phyloP scores from a whole-genome alignment of 2,113 vertebrate genomes.

The Oenanthe oenanthe region DNA sequence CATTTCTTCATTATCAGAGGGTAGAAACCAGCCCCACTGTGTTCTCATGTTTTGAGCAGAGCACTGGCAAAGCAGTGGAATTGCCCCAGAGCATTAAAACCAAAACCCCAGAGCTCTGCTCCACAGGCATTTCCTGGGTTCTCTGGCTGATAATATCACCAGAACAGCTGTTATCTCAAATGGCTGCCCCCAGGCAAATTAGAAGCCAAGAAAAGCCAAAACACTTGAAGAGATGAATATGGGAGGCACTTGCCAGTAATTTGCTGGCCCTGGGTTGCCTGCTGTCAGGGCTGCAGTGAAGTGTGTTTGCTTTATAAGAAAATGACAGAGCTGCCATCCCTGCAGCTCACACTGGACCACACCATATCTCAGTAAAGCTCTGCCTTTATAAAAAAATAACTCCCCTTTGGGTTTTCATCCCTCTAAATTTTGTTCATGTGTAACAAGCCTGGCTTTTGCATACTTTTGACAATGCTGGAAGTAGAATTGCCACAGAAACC shows the following conservation, averaged over 20 bases:
- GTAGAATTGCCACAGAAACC: conserved; percentile 20
- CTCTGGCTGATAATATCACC: conserved; percentile 46
- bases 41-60: not conserved
- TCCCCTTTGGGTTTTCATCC: not conserved
- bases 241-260: conserved; percentile 79
- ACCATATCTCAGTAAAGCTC: not conserved
- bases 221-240: conserved; percentile 74
- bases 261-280: conserved; percentile 71
- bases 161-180: conserved; percentile 59
- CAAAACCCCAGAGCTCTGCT: conserved; percentile 3
- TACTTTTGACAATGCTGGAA: not conserved
- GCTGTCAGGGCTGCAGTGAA: conserved; percentile 73
- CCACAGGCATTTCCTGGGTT: conserved; percentile 34
- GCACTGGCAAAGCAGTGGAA: not conserved
- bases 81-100: conserved; percentile 23
- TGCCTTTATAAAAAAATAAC: not conserved
- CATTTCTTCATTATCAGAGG: not conserved
- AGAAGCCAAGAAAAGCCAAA: conserved; percentile 67
- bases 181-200: conserved; percentile 48
- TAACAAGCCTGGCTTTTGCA: not conserved
- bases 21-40: not conserved
- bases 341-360: not conserved
- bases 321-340: conserved; percentile 19
- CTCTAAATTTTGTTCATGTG: conserved; percentile 26
- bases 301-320: not conserved